A percentile compares a stretch with the other conserved stretches of the same genome.
Evolutionary conservation across 2,797 vertebrate genomes (phyloP).

Genomic region (Catamblyrhynchus diadema): DNA sequence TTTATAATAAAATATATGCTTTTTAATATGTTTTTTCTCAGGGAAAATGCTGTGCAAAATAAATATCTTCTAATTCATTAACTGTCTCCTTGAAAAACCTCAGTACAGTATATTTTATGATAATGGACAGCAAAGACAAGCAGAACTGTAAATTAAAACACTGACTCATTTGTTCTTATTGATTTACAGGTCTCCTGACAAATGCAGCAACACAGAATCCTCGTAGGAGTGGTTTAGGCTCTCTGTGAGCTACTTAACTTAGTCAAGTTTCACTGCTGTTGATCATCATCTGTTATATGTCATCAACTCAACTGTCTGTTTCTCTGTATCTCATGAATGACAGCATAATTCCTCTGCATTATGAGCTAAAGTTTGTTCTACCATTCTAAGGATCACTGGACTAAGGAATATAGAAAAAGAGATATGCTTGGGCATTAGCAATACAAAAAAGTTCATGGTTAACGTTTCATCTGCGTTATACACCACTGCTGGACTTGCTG

Average conservation of each 20-base stretch:
- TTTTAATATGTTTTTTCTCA: background rate
- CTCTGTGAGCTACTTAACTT: constrained; percentile 73
- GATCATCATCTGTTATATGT: constrained; percentile 75
- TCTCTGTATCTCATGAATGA: constrained; percentile 81
- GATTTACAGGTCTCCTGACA: constrained; percentile 92
- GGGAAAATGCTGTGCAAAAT: background rate
- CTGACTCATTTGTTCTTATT: constrained; percentile 75
- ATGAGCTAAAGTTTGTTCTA: constrained; percentile 68
- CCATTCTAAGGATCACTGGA: constrained; percentile 63
- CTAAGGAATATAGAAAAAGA: constrained; percentile 60
- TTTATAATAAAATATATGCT: background rate
- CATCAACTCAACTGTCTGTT: constrained; percentile 76
- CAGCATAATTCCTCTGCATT: constrained; percentile 73
- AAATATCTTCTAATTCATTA: constrained; percentile 12
- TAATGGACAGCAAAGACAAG: constrained; percentile 33
- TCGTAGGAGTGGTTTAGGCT: constrained; percentile 76
- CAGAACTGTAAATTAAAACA: constrained; percentile 33
- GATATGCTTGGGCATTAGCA: constrained; percentile 73
- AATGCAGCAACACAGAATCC: constrained; percentile 76
- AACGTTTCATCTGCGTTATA: constrained; percentile 68
- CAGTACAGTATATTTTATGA: constrained; percentile 12
- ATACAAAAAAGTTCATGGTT: constrained; percentile 70
- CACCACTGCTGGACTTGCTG: constrained; percentile 70
- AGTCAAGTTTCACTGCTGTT: constrained; percentile 78
- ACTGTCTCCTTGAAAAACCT: constrained; percentile 19